Percentiles rank a stretch among this genome's conserved stretches.
These are phyloP conservation scores for Porites evermanni DNA, from an alignment of 92 coral and sea anemone species.

Conservation along the genomic window DNA sequence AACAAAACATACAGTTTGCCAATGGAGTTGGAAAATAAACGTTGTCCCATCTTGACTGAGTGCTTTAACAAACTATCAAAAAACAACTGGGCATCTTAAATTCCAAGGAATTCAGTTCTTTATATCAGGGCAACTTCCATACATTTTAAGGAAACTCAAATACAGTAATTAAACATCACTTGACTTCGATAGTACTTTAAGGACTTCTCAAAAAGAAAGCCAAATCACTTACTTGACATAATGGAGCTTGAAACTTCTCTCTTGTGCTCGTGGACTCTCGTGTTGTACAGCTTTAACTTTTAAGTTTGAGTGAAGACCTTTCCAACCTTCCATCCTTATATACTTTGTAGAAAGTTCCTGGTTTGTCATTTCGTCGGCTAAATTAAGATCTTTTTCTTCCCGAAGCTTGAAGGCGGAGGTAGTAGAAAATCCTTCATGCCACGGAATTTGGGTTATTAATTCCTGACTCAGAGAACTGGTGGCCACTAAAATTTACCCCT, in stretches of 20 bases:
- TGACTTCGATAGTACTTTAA: background rate
- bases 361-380: conserved; percentile 6
- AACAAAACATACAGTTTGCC: no score
- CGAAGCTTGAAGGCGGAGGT: background rate
- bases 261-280: background rate
- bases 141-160: no score
- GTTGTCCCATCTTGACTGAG: no score
- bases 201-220: background rate
- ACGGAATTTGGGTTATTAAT: background rate
- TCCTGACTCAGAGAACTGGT: conserved; percentile 7
- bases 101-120: no score
- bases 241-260: background rate
- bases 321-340: conserved; percentile 27
- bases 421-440: background rate
- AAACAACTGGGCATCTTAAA: no score
- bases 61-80: no score
- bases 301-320: conserved; percentile 13
- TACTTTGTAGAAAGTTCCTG: conserved; percentile 28
- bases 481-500: background rate
- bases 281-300: conserved; percentile 1
- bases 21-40: no score
- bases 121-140: no score
- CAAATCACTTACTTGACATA: conserved; percentile 23
- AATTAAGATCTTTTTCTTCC: conserved; percentile 5
- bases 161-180: no score